Evolutionary conservation across 2,797 vertebrate genomes (phyloP).

Genomic region (Tenualosa thibaudeaui): DNA sequence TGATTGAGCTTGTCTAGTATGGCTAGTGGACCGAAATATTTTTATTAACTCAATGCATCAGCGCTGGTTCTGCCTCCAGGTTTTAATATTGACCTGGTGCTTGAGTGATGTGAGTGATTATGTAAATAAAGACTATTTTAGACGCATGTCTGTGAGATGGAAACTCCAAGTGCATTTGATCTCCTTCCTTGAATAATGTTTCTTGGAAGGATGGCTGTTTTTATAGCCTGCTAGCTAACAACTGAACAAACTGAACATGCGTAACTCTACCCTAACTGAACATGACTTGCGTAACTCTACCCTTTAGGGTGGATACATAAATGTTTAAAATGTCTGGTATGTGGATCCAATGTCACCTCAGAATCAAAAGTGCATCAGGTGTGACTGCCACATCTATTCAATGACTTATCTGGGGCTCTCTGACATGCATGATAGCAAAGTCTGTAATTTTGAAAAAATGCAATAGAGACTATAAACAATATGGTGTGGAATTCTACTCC

Average conservation of each 20-base stretch:
- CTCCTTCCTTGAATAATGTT: neutral
- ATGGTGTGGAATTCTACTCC: no score
- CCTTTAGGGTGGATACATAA: neutral
- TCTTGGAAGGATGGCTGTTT: neutral
- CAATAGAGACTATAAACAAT: no score
- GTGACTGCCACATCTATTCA: neutral
- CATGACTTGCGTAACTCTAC: no score
- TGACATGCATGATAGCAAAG: neutral
- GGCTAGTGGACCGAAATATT: neutral
- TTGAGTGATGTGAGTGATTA: neutral
- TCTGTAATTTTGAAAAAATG: no score
- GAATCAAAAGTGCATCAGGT: neutral
- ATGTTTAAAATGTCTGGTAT: neutral
- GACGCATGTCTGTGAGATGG: neutral
- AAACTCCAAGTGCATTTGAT: neutral
- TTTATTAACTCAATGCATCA: constrained; percentile 10
- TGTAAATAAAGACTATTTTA: neutral
- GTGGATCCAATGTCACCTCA: neutral
- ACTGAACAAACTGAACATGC: no score
- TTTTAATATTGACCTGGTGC: neutral
- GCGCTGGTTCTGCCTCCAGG: neutral
- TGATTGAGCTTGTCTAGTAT: neutral
- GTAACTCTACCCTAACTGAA: no score
- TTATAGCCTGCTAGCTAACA: neutral
- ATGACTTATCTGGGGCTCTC: neutral